Base-by-base conservation (phyloP, 2,113 vertebrate species). In the Tachysurus vachellii region DNA sequence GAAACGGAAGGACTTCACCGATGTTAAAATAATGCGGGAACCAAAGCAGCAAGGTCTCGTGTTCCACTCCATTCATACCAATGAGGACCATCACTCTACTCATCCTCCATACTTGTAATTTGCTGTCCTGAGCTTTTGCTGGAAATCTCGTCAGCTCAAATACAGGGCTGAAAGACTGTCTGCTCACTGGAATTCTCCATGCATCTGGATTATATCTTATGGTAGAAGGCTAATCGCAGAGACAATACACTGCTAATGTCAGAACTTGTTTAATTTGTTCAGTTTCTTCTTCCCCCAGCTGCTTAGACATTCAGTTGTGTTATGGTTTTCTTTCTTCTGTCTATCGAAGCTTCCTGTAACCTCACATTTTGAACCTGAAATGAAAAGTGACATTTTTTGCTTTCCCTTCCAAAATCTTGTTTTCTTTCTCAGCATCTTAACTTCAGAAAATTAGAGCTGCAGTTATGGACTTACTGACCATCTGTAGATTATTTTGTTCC, bases 281-380 rank as follows among this genome's bases (percentile, higher is more conserved):
- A 10, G 54, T 87, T 83, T 83, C 66, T 76, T 23, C 70, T 50
- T 64, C 70, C 50, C 21, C 44, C 56, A 50, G 44, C 68, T 73
- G 44, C 86, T 87, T 75, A 47, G 66, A 87, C 47, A 28, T 83
- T 87, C n/a, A 42, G 47, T 83, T 87, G 70, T 87, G 71, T 56
- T 86, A 54, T 28, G 14, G 57, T 47, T 56, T 68, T 61, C 56
- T 77, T 64, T 61, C 64, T 50, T 83, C 89, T 53, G 90, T 90
- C 87, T 85, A 92, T 92, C 88, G 91, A 89, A 91, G 92, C 90
- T 94, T 91, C 91, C 84, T 89, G 91, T 91, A 92, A 86, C 87
- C 89, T 77, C 85, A 86, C 90, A 92, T 93, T 77, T 89, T 93
- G 91, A 91, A 89, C 57, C 83, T 89, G 53, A 84, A 53, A 82